Evolutionary conservation across 2,797 vertebrate genomes (phyloP).

Genomic region (Spinus olivaceus): DNA sequence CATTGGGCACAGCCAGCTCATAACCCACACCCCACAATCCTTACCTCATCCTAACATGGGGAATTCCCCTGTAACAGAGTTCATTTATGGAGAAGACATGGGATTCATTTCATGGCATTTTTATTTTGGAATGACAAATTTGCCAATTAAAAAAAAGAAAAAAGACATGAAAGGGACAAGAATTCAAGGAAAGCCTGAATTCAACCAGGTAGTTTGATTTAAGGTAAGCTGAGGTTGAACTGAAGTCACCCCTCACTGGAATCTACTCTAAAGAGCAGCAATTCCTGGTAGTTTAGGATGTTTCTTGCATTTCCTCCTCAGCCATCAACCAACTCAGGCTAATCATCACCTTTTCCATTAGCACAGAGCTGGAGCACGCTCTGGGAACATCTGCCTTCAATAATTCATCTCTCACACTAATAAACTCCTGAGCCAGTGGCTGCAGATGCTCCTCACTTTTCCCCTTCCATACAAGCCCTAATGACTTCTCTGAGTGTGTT

Average conservation of each 20-base stretch:
- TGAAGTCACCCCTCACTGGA: neutral
- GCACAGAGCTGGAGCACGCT: neutral
- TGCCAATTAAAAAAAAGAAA: neutral
- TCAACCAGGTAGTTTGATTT: neutral
- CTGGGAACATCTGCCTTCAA: neutral
- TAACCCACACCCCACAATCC: neutral
- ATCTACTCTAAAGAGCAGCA: neutral
- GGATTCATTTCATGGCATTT: neutral
- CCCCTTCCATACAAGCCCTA: neutral
- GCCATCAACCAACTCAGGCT: neutral
- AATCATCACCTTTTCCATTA: neutral
- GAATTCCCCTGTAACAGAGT: neutral
- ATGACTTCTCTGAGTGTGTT: neutral
- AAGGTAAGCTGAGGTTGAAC: neutral
- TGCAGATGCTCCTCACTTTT: neutral
- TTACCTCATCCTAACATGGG: neutral
- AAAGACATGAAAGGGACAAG: neutral
- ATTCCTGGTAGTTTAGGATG: neutral
- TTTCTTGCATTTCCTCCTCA: neutral
- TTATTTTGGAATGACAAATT: neutral
- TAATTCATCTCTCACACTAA: neutral
- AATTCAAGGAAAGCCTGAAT: neutral
- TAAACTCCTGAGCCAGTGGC: neutral
- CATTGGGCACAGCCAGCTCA: neutral
- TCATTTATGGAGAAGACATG: fast-evolving